A percentile compares a stretch with the other conserved stretches of the same genome.
Evolutionary conservation across 37 sponge, comb jelly and placozoan genomes (phyloP).

Genomic region (Crambe crambe): DNA sequence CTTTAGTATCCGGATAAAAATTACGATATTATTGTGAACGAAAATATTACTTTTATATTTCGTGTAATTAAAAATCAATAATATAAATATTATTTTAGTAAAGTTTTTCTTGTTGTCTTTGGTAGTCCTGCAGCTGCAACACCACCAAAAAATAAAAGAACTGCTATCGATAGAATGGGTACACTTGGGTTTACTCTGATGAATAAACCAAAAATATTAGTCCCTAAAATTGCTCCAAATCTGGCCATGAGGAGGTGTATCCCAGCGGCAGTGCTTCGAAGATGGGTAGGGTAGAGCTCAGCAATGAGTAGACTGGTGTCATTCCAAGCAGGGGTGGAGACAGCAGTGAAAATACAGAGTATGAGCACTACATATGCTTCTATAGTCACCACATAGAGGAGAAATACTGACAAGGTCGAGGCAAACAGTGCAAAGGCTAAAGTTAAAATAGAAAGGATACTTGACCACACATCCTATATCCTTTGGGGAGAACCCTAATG

Average conservation of each 20-base stretch:
- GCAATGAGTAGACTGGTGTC: conserved; percentile 43
- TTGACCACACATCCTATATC: too few relatives aligned
- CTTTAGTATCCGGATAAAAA: too few relatives aligned
- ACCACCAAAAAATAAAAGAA: conserved; percentile 28
- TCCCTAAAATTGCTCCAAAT: conserved; percentile 74
- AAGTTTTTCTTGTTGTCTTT: conserved; percentile 64
- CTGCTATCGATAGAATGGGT: conserved; percentile 51
- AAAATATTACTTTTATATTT: too few relatives aligned
- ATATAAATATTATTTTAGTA: conserved; percentile 26
- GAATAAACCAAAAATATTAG: conserved; percentile 59
- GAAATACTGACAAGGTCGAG: conserved; percentile 50
- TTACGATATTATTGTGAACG: too few relatives aligned
- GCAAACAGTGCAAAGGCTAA: conserved; percentile 43
- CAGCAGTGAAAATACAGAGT: conserved; percentile 57
- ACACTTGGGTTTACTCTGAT: conserved; percentile 31
- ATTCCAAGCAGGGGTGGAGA: conserved; percentile 71
- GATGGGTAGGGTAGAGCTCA: conserved; percentile 75
- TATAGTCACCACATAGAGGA: conserved; percentile 51
- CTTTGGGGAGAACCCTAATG: too few relatives aligned
- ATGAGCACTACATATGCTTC: conserved; percentile 54
- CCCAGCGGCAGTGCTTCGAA: conserved; percentile 55
- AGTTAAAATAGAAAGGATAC: neutral
- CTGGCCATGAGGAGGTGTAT: conserved; percentile 49
- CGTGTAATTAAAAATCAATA: neutral
- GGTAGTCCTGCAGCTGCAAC: conserved; percentile 37